Evolutionary conservation across 1,140 invertebrate genomes (phyloP), one percentile per base, ranked within the genome.

Genomic region (Hetaerina americana): DNA sequence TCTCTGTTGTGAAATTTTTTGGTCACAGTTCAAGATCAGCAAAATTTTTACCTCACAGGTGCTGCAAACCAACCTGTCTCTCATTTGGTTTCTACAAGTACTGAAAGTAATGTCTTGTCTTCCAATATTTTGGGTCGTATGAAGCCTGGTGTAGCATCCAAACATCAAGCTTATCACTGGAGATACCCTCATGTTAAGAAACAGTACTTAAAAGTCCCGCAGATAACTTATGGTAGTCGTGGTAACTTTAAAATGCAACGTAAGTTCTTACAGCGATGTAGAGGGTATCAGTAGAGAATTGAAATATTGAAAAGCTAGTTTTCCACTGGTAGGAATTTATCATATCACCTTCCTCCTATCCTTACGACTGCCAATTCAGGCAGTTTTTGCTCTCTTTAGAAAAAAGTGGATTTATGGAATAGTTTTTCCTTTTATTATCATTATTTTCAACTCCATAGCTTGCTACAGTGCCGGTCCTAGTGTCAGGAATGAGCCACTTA

Each of bases 131-230:
- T 69, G 26, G 28, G 68, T 69, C 28, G 28, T 28, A 28, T 69
- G 68, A 69, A 69, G 68, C 26, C 26, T 26, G 68, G 28, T 28
- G 26, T 28, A 5, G 68, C 18, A 26, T 25, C 68, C 18, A 27
- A 27, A 69, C 68, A 27, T 69, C 24, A 69, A 69, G 26, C 68
- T 8, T 69, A 69, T 69, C 24, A 69, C 28, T 69, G 68, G 68
- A 69, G 28, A 27, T 27, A 69, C 28, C 68, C 68, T 26, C 68
- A 69, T 27, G 68, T 69, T 27, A 57, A 57, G 29, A 73, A 70
- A 68, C 66, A 73, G 12, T 73, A 70, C 69, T 69, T 73, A 57
- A 71, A 70, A 71, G 72, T 73, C n/a, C 72, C 72, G 70, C 70
- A 57, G 27, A 70, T 73, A 73, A 71, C 27, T 22, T 73, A 67